phyloP scores from a whole-genome alignment of 2,113 vertebrate genomes.

The Heterochromis multidens region DNA sequence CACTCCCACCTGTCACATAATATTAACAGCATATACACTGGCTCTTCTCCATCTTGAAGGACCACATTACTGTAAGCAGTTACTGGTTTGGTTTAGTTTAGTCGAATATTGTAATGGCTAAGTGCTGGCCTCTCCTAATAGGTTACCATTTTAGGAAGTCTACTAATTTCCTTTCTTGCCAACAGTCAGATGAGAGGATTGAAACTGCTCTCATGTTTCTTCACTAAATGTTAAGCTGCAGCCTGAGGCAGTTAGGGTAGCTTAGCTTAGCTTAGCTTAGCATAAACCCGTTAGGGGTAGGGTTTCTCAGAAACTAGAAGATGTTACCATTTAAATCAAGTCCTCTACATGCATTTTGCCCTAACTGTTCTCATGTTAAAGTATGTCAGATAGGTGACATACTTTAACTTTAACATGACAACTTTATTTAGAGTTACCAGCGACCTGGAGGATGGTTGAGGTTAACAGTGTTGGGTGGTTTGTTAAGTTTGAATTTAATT shows the following conservation, averaged over 20 bases:
- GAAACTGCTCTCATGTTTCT: not conserved
- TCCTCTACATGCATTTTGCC: too few species aligned
- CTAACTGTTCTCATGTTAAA: too few species aligned
- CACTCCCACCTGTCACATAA: not conserved
- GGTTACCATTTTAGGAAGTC: not conserved
- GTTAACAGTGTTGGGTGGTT: too few species aligned
- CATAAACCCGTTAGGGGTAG: not conserved
- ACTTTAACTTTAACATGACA: too few species aligned
- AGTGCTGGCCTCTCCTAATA: not conserved
- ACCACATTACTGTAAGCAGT: not conserved
- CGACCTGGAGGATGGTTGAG: too few species aligned
- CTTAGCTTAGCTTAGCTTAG: not conserved
- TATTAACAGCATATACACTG: not conserved
- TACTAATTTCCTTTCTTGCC: not conserved
- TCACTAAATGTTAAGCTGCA: not conserved
- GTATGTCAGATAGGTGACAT: too few species aligned
- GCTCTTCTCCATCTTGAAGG: not conserved
- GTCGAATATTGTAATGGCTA: not conserved
- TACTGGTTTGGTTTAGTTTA: not conserved
- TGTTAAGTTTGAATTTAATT: too few species aligned
- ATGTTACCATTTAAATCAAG: too few species aligned
- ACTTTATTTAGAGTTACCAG: too few species aligned
- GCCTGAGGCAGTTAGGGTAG: not conserved
- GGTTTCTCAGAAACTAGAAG: too few species aligned
- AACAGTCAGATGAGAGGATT: not conserved